phyloP scores from a whole-genome alignment of 2,797 vertebrate genomes.

The Labeo calbasu region DNA sequence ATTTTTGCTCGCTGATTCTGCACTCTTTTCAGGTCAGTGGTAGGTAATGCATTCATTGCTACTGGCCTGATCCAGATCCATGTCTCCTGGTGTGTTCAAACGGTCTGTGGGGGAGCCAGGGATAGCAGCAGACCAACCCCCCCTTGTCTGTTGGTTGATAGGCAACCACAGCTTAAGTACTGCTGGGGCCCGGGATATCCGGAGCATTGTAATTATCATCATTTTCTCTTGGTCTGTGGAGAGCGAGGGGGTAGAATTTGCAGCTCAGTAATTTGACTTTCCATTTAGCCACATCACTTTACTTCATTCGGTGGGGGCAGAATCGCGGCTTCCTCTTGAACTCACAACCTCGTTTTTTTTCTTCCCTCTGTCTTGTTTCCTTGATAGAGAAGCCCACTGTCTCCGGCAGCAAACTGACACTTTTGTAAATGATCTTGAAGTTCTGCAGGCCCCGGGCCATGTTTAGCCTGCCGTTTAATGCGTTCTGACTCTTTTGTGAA shows the following conservation, averaged over 20 bases:
- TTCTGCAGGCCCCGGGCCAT: not conserved
- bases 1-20: not conserved
- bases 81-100: conserved; percentile 37
- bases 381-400: conserved; percentile 8
- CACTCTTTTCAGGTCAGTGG: conserved; percentile 28
- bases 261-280: conserved; percentile 72
- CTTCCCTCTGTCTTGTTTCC: not conserved
- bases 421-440: conserved; percentile 41
- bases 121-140: conserved; percentile 36
- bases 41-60: conserved; percentile 24
- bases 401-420: conserved; percentile 15
- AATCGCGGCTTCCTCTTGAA: conserved; percentile 37
- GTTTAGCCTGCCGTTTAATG: conserved; percentile 1
- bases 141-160: conserved; percentile 62
- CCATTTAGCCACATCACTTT: conserved; percentile 65
- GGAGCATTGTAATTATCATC: conserved; percentile 77
- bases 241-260: conserved; percentile 53
- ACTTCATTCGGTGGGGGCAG: conserved; percentile 22
- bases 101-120: conserved; percentile 26
- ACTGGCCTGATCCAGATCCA: conserved; percentile 25
- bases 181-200: conserved; percentile 71
- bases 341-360: conserved; percentile 10
- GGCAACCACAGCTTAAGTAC: conserved; percentile 59
- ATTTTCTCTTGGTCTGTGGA: conserved; percentile 75
- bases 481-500: conserved; percentile 11